A percentile compares a stretch with the other conserved stretches of the same genome.
These are phyloP conservation scores for Cotesia chilonis DNA, from an alignment of 1,140 invertebrate species.

Conservation along the genomic window DNA sequence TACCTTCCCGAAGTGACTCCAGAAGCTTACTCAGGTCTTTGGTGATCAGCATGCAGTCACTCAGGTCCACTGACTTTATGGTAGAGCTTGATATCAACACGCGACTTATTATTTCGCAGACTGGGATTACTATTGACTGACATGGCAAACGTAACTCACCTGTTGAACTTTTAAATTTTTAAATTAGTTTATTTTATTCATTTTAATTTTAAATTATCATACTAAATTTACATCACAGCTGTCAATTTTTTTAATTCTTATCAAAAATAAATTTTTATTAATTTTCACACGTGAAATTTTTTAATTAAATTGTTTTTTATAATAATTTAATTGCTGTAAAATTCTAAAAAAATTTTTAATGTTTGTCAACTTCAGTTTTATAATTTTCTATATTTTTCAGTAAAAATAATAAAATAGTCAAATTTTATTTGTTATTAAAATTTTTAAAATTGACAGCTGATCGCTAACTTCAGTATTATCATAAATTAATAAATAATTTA, in stretches of 20 bases:
- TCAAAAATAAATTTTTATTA: neutral
- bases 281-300: too few relatives aligned
- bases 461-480: too few relatives aligned
- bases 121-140: constrained; percentile 52
- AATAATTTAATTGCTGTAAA: too few relatives aligned
- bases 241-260: neutral
- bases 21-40: constrained; percentile 52
- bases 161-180: constrained; percentile 46
- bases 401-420: too few relatives aligned
- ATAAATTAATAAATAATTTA: neutral
- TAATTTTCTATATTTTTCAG: too few relatives aligned
- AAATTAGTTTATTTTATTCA: constrained; percentile 4
- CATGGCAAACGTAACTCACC: constrained; percentile 50
- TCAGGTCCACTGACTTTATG: constrained; percentile 51
- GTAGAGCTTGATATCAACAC: constrained; percentile 53
- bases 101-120: constrained; percentile 55
- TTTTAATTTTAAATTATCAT: neutral
- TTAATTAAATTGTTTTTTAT: too few relatives aligned
- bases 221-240: neutral
- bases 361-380: too few relatives aligned
- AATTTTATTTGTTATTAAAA: too few relatives aligned
- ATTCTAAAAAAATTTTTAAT: neutral
- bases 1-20: constrained; percentile 55
- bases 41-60: constrained; percentile 58
- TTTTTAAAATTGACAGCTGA: too few relatives aligned